Percentiles rank a stretch among this genome's conserved stretches.
Conservation (phyloP, 1,140 invertebrate genomes). For the Lordiphosa stackelbergi region DNA sequence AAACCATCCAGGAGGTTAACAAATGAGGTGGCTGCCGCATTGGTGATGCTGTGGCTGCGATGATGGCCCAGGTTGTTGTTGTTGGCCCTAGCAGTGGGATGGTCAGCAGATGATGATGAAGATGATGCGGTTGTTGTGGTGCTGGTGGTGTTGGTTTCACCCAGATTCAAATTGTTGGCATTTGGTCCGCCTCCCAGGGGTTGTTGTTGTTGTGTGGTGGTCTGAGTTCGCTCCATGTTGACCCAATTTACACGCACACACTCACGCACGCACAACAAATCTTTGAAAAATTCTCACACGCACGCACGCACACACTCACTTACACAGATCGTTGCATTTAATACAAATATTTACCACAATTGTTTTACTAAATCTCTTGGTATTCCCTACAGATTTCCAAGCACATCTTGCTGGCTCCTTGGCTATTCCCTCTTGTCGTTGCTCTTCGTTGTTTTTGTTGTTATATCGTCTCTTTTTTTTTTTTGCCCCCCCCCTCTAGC, state of each 20-base stretch:
- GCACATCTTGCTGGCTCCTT: slow-evolving; percentile 27
- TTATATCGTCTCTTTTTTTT: background rate
- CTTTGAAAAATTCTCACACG: slow-evolving; percentile 7
- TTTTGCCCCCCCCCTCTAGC: too few species aligned
- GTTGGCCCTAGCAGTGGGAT: slow-evolving; percentile 20
- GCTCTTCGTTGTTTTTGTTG: slow-evolving; percentile 3
- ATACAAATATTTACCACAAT: slow-evolving; percentile 3
- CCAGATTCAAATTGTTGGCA: slow-evolving; percentile 39
- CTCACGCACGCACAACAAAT: slow-evolving; percentile 6
- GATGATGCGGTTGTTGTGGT: slow-evolving; percentile 16
- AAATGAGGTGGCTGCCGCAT: slow-evolving; percentile 64
- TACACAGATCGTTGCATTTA: slow-evolving; percentile 12
- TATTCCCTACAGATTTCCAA: slow-evolving; percentile 16
- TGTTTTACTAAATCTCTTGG: slow-evolving; percentile 23
- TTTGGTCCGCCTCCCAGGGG: slow-evolving; percentile 55
- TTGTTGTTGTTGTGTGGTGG: slow-evolving; percentile 30
- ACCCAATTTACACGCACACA: slow-evolving; percentile 38
- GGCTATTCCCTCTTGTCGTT: background rate
- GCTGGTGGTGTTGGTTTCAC: slow-evolving; percentile 1
- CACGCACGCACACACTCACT: slow-evolving; percentile 11
- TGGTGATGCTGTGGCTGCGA: slow-evolving; percentile 64
- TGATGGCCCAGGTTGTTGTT: slow-evolving; percentile 48
- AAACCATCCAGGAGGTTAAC: slow-evolving; percentile 70
- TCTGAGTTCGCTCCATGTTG: slow-evolving; percentile 44
- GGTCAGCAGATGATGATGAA: slow-evolving; percentile 16